Conservation (phyloP, 2,888 invertebrate genomes). For the Perizoma flavofasciatum region DNA sequence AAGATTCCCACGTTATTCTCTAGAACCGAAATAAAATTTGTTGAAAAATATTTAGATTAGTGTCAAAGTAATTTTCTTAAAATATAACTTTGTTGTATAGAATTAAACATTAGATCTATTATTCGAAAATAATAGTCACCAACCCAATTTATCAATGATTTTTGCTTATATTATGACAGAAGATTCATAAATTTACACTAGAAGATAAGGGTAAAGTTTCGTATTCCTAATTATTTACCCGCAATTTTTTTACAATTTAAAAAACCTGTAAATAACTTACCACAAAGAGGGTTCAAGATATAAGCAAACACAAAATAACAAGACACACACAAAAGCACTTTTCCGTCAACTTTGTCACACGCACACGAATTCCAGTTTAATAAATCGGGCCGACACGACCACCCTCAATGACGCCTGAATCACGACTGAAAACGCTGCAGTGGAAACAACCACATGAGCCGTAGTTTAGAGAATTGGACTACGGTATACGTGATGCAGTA, state of each 20-base stretch:
- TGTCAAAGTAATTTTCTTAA: too few species aligned
- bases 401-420: not conserved
- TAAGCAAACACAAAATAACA: slow-evolving; percentile 15
- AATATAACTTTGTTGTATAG: too few species aligned
- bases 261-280: slow-evolving; percentile 12
- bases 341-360: slow-evolving; percentile 15
- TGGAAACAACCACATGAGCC: slow-evolving; percentile 16
- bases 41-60: too few species aligned
- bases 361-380: slow-evolving; percentile 4
- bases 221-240: too few species aligned
- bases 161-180: too few species aligned
- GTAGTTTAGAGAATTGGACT: slow-evolving; percentile 27
- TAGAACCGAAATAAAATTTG: too few species aligned
- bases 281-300: not conserved
- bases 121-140: too few species aligned
- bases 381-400: slow-evolving; percentile 9
- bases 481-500: slow-evolving; percentile 17
- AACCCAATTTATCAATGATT: too few species aligned
- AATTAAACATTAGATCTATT: too few species aligned
- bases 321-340: slow-evolving; percentile 21
- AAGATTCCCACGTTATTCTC: too few species aligned
- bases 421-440: slow-evolving; percentile 27
- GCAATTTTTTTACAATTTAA: not conserved
- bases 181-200: too few species aligned
- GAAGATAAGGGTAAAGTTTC: too few species aligned